A percentile compares a stretch with the other conserved stretches of the same genome.
Conservation (phyloP, 2,888 invertebrate species). For the Hemaris fuciformis region DNA sequence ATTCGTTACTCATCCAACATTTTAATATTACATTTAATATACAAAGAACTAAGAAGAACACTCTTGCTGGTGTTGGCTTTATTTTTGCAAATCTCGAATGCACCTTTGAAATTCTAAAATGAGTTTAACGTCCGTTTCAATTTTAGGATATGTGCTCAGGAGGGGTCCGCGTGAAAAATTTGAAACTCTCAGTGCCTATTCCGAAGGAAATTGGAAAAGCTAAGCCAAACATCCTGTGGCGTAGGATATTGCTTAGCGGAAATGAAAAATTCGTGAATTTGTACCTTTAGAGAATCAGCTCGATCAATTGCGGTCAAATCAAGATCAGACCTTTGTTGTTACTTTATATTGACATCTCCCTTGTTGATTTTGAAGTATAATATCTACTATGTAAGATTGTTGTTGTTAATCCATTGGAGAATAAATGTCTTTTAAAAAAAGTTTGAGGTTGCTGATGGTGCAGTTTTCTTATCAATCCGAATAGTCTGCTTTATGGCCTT, state of each 20-base stretch:
- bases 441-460: too few relatives aligned
- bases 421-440: background rate
- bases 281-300: slow-evolving; percentile 24
- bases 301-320: background rate
- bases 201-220: slow-evolving; percentile 68
- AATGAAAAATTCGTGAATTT: slow-evolving; percentile 57
- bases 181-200: slow-evolving; percentile 50
- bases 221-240: slow-evolving; percentile 62
- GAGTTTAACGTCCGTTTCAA: background rate
- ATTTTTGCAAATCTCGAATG: background rate
- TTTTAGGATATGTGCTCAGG: background rate
- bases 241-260: slow-evolving; percentile 64
- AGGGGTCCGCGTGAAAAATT: slow-evolving; percentile 34
- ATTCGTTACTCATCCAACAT: background rate
- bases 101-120: background rate
- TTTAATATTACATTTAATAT: background rate
- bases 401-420: background rate
- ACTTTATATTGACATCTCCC: background rate
- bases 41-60: background rate
- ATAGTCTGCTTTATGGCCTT: too few relatives aligned
- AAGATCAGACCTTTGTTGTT: background rate
- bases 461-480: too few relatives aligned
- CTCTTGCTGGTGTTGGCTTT: background rate
- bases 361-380: background rate
- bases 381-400: background rate